Evolutionary conservation across 2,888 invertebrate species (phyloP), one percentile per base, ranked within the genome.

Genomic region (Marasmarcha lunaedactyla): DNA sequence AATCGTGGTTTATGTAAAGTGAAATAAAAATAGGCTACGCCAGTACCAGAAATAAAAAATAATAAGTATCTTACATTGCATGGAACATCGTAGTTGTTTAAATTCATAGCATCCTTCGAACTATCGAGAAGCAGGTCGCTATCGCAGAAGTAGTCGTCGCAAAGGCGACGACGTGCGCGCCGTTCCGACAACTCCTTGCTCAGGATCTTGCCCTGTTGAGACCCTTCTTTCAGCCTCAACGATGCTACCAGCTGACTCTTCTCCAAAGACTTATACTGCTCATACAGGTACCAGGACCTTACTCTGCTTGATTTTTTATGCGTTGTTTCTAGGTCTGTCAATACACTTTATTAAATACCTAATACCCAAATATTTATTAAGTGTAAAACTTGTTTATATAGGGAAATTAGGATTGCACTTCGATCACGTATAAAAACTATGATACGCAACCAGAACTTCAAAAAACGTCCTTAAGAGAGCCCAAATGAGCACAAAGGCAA

Each of bases 201-300:
- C 42, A 81, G 52, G 37, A 78, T 57, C 39, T 48, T 60, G 27
- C 76, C 71, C 46, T 78, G 79, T 42, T 62, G 63, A 0, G 67
- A 66, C 41, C 55, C 65, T 42, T 71, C 60, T 42, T 69, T 71
- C 33, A 79, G 52, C 46, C 56, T 63, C 40, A 62, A 57, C 2
- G 70, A 62, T 4, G 74, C 77, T 39, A 78, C 67, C 25, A 68
- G 46, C 49, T 81, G 78, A 43, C 65, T 71, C 33, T 54, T 61
- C 48, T 79, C 77, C 1, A 83, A 52, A 1, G 78, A 66, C 52
- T 73, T 81, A 42, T 62, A 81, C 45, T 83, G 83, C 46, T 83
- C 81, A 39, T 77, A 78, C 35, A 78, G 47, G 45, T 79, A 83
- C 83, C 83, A 83, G 4, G 79, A 79, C 3, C 71, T 70, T 38